Base-by-base conservation (phyloP, 2,113 vertebrate genomes). In the Pseudonaja textilis region DNA sequence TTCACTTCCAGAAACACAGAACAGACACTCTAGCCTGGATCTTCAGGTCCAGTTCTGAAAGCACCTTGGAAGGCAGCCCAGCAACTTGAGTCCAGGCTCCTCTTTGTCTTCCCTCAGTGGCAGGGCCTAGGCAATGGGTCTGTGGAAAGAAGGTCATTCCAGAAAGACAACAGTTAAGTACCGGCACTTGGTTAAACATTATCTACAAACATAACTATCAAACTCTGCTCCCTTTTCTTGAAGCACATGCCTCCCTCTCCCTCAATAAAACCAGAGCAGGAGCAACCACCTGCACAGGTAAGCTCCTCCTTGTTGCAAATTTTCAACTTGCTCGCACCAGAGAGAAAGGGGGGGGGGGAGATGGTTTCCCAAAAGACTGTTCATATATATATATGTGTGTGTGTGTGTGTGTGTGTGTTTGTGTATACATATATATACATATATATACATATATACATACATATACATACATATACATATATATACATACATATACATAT, bases 61-160 rank as follows among this genome's bases (percentile, higher is more conserved):
- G 86, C 90, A 55, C 89, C 91, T 94, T 91, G 54, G 20, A 26
- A 93, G 11, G 85, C 59, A 85, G 34, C 57, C 1, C 50, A 90
- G 52, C 11, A 69, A 39, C 69, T 85, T 90, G 94, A 92, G 93
- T 93, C 90, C n/a, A 39, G 89, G 56, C 89, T 92, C 91, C 90
- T 93, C 20, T 92, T 95, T 94, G n/a, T 23, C 93, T 74, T 88
- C 92, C 92, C 90, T 81, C 91, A n/a, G 91, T 90, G 50, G 89
- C 88, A 92, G 92, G 87, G 88, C 22, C 47, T 47, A 95, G 52
- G 91, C 92, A 23, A 92, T 92, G 26, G 87, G 87, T 91, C 54
- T 2, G 0, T 0, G 11, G 47, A 45, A 90, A 89, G 95, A 93
- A 95, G 95, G 89, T 50, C 91, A 95, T 92, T 93, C 92, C 93